Evolutionary conservation across 2,888 invertebrate genomes (phyloP).

Genomic region (Xanthorhoe spadicearia): DNA sequence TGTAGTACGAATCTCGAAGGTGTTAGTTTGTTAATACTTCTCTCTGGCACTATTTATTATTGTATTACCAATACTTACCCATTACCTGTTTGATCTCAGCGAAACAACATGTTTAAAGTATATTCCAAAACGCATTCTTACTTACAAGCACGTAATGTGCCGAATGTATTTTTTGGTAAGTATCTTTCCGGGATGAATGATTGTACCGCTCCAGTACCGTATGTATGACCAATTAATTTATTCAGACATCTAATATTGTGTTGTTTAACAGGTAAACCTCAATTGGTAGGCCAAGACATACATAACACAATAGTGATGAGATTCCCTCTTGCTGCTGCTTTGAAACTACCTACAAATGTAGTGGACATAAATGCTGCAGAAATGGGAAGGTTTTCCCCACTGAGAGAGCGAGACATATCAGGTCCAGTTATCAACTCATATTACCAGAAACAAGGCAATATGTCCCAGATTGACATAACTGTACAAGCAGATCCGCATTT

Average conservation of each 20-base stretch:
- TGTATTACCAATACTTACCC: neutral
- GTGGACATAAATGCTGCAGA: constrained; percentile 87
- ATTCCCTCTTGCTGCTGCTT: constrained; percentile 80
- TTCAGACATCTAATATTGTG: neutral
- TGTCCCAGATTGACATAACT: constrained; percentile 65
- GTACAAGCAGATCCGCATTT: constrained; percentile 83
- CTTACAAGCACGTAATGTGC: constrained; percentile 25
- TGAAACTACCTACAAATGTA: constrained; percentile 86
- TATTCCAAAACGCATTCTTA: constrained; percentile 33
- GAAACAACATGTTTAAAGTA: constrained; percentile 39
- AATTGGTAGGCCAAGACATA: constrained; percentile 64
- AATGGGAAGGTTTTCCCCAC: constrained; percentile 87
- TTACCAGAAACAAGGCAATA: constrained; percentile 58
- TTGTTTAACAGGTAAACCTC: constrained; percentile 53
- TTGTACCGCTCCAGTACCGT: too few species aligned
- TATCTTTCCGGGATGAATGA: neutral
- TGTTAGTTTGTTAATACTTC: neutral
- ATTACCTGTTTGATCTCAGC: neutral
- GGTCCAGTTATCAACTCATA: constrained; percentile 84
- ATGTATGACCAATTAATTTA: too few species aligned
- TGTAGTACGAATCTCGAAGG: too few species aligned
- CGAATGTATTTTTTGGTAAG: constrained; percentile 38
- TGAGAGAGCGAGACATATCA: constrained; percentile 86
- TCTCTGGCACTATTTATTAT: neutral
- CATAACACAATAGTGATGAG: constrained; percentile 77